Base-by-base conservation (phyloP, 2,113 vertebrate genomes). In the Pongo pygmaeus region DNA sequence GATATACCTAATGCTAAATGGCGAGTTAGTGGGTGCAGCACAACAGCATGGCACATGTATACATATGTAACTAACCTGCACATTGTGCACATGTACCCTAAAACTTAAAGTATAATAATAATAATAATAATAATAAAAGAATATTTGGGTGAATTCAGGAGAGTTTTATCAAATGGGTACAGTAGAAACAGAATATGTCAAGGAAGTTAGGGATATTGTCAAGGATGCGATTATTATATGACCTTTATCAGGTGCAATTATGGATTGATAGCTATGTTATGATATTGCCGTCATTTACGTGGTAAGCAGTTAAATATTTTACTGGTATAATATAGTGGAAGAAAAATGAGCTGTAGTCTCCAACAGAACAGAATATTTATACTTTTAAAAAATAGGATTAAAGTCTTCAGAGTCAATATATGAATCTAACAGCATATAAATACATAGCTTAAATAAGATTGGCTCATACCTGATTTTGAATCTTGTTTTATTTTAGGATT, bases 401-500 rank as follows among this genome's bases (percentile, higher is more conserved):
- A 91, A 78, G 9, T 6, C 5, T 55, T 83, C 27, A 46, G n/a
- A 91, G 18, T 93, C 74, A 79, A 30, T 52, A 32, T 38, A 13
- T 61, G 0, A 78, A 72, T 70, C 18, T 84, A 61, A 8, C 79
- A 74, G 18, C 30, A 48, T 67, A 1, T n/a, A 38, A 77, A 30
- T 9, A 38, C 18, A 13, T 35, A 27, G 9, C 6, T 94, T 52
- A 90, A 89, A 52, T 77, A 91, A 67, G 0, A 10, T 84, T 80
- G n/a, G 2, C 22, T 93, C 13, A 59, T 10, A 80, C 17, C 17
- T 81, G 35, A 3, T 7, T 40, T 35, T 67, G 20, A 92, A 48
- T 5, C 6, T 84, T 83, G 69, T 59, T 97, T 92, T 69, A 27
- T 43, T 80, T 81, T 85, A 72, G 35, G 5, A 48, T 67, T 80